Evolutionary conservation across 2,113 vertebrate species (phyloP), one percentile per base, ranked within the genome.

Genomic region (Prinia subflava): DNA sequence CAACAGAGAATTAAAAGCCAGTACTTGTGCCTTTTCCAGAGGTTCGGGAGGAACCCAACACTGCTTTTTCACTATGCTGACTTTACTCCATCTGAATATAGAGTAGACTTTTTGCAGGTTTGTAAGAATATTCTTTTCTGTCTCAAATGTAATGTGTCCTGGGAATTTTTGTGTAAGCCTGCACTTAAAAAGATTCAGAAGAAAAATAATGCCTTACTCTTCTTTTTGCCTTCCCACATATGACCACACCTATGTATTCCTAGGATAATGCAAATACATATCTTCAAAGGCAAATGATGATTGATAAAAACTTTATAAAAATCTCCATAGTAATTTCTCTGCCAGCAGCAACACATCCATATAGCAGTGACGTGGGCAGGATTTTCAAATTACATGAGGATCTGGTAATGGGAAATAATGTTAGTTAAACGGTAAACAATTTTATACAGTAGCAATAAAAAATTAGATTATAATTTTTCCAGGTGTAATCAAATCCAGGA

Each of bases 61-160:
- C 13, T 39, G 20, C 17, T 67, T 90, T 94, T 84, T 81, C 35
- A 78, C 83, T 86, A 74, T 56, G 44, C n/a, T 71, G 49, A 83
- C 44, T 95, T 88, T 82, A 93, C 92, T 92, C 71, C 15, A 30
- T 71, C n/a, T 84, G 83, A 90, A 71, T 84, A 82, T n/a, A 83
- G 59, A 83, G 46, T 37, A 80, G 46, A 86, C 7, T 83, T 93
- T 30, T 37, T 64, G 37, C 60, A 89, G 41, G 7, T 73, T 75
- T 94, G n/a, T 30, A 90, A 70, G 57, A 89, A 55, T 75, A 33
- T 33, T n/a, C 53, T 92, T 69, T 85, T 86, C 37, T 67, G 16
- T 71, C 76, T 95, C 64, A 87, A 80, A 90, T 82, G 27, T 4
- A 11, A 15, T 13, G 7, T 78, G 57, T 64, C 56, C 69, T 75